Evolutionary conservation across 2,113 vertebrate genomes (phyloP).

Genomic region (Apteryx mantelli): DNA sequence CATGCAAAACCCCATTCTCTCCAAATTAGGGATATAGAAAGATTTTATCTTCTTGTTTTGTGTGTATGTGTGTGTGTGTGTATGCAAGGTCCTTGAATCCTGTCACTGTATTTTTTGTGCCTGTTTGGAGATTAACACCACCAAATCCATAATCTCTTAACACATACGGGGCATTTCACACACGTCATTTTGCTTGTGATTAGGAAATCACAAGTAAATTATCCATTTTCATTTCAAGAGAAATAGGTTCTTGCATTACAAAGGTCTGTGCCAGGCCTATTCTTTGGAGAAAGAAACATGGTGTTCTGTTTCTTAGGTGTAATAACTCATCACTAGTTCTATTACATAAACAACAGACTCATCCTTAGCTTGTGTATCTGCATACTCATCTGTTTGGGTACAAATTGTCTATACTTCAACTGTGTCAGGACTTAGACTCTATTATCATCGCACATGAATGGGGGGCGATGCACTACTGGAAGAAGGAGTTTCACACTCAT

Average conservation of each 20-base stretch:
- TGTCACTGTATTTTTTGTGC: not conserved
- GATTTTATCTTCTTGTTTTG: not conserved
- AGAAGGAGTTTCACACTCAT: not conserved
- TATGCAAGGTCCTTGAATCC: not conserved
- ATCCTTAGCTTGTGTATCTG: not conserved
- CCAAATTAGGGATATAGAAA: not conserved
- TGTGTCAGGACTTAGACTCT: not conserved
- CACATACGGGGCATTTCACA: not conserved
- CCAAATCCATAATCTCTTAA: conserved; percentile 42
- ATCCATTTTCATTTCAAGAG: conserved; percentile 31
- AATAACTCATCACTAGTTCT: not conserved
- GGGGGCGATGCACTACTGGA: not conserved
- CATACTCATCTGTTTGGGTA: not conserved
- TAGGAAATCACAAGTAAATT: conserved; percentile 44
- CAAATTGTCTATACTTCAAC: conserved; percentile 15
- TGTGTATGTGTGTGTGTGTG: not conserved
- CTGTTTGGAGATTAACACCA: not conserved
- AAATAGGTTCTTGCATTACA: conserved; percentile 3
- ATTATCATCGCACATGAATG: not conserved
- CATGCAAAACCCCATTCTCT: not conserved
- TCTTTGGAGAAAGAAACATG: conserved; percentile 36
- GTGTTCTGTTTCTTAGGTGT: not conserved
- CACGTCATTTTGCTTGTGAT: conserved; percentile 25
- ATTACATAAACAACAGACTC: not conserved
- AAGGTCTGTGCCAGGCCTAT: conserved; percentile 8